Percentiles rank a stretch among this genome's conserved stretches.
phyloP scores from a whole-genome alignment of 1,140 invertebrate species.

The Helicoverpa armigera region DNA sequence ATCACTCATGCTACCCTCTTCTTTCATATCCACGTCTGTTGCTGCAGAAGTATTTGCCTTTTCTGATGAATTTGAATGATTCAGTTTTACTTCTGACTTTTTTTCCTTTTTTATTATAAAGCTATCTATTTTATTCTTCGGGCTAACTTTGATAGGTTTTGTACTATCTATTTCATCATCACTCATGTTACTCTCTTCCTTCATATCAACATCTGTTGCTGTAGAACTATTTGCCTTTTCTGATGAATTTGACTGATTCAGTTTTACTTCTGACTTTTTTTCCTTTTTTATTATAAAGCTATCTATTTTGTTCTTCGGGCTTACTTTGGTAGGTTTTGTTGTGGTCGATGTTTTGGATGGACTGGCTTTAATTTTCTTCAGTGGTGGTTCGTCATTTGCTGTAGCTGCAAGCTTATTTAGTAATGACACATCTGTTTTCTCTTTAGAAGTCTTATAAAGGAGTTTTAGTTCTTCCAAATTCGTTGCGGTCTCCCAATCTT shows the following conservation, averaged over 20 bases:
- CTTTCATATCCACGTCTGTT: conserved; percentile 28
- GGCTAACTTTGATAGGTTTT: conserved; percentile 53
- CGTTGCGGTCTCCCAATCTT: conserved; percentile 94
- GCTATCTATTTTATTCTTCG: conserved; percentile 57
- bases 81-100: conserved; percentile 50
- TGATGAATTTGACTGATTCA: conserved; percentile 49
- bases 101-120: conserved; percentile 58
- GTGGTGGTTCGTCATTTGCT: conserved; percentile 64
- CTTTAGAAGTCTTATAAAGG: conserved; percentile 90
- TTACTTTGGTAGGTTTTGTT: conserved; percentile 50
- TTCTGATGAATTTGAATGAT: conserved; percentile 50
- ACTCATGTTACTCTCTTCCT: conserved; percentile 41
- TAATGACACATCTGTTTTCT: conserved; percentile 89
- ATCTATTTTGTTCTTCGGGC: conserved; percentile 57
- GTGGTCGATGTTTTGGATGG: conserved; percentile 48
- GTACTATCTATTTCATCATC: conserved; percentile 37
- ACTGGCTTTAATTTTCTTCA: conserved; percentile 70
- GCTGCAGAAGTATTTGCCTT: conserved; percentile 7
- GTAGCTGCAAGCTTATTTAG: conserved; percentile 84
- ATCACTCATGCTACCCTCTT: conserved; percentile 40
- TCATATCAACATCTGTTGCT: conserved; percentile 32
- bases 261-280: conserved; percentile 51
- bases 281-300: conserved; percentile 58
- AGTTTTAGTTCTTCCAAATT: conserved; percentile 90
- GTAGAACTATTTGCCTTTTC: conserved; percentile 14